Percentiles rank a stretch among this genome's conserved stretches.
Conservation (phyloP, 2,797 vertebrate genomes). For the Molossus molossus region DNA sequence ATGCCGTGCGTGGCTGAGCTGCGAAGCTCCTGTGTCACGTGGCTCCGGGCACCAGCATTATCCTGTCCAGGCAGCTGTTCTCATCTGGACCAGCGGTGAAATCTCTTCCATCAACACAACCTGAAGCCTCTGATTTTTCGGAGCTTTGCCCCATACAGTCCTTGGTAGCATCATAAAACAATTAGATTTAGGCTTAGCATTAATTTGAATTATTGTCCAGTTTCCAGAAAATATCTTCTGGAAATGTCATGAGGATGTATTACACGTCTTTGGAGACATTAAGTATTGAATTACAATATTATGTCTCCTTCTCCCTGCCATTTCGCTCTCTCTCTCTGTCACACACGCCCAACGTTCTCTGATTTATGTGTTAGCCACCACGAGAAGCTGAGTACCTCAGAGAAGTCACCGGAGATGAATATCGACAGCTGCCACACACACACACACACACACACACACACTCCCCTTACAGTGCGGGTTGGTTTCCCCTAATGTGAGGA, state of each 20-base stretch:
- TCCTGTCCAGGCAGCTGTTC: conserved; percentile 73
- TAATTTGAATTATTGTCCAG: conserved; percentile 84
- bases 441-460: not conserved
- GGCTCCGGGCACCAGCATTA: conserved; percentile 41
- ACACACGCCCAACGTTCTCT: not conserved
- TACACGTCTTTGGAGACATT: conserved; percentile 69
- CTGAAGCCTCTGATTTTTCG: conserved; percentile 67
- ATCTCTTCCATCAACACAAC: conserved; percentile 73
- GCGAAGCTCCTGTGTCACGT: not conserved
- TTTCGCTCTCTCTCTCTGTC: not conserved
- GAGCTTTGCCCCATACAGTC: conserved; percentile 68
- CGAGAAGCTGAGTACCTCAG: conserved; percentile 34
- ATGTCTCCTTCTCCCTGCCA: conserved; percentile 50
- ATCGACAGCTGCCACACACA: not conserved
- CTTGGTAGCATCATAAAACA: conserved; percentile 64
- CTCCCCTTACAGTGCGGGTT: not conserved
- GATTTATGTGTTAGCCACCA: conserved; percentile 67
- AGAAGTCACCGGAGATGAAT: conserved; percentile 44
- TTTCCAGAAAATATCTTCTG: conserved; percentile 85
- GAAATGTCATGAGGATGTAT: conserved; percentile 78
- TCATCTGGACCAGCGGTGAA: conserved; percentile 68
- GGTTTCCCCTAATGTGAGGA: not conserved
- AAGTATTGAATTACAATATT: conserved; percentile 81
- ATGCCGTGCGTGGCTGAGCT: not conserved
- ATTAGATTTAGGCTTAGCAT: conserved; percentile 86